Base-by-base conservation (phyloP, 2,113 vertebrate species). In the Dicrurus megarhynchus region DNA sequence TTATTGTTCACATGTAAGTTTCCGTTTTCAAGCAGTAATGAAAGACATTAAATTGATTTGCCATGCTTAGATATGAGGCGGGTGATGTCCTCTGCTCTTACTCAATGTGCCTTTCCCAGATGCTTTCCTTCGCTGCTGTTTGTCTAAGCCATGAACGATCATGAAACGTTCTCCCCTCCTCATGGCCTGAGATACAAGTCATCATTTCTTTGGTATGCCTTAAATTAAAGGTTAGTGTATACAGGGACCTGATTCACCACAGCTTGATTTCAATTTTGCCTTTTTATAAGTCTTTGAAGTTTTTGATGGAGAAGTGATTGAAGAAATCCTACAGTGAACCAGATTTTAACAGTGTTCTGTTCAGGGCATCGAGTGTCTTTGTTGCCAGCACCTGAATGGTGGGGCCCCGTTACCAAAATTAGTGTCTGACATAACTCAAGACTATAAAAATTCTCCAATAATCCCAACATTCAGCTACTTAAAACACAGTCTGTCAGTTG, bases 11-110 rank as follows among this genome's bases (percentile, higher is more conserved):
- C 89, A 91, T 93, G 94, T 95, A 96, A 96, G 71, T 97, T 97
- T 97, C 82, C 6, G 44, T 97, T 97, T 97, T 97, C 94, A 65
- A 94, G 84, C 88, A 75, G 90, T 96, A 97, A 97, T 97, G 96
- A 97, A 98, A 97, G 96, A 94, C 97, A 97, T 94, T 97, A 96
- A 96, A 97, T 89, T 97, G 97, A 97, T 96, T 97, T 95, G 93
- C 92, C 96, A 95, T 88, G 95, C 24, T 5, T 96, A 95, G 95
- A 95, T 95, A 90, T 33, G 90, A 91, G 91, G 61, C 0, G 14
- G 91, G 61, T 89, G 96, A 73, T 71, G 96, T 96, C 91, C 97
- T 98, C 96, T 87, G 80, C 83, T 93, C 88, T 95, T 84, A 79
- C 49, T 97, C 97, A 96, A 95, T 90, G 97, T 97, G 95, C 91